Evolutionary conservation across 92 coral and sea anemone genomes (phyloP), one percentile per base, ranked within the genome.

Genomic region (Porites evermanni): DNA sequence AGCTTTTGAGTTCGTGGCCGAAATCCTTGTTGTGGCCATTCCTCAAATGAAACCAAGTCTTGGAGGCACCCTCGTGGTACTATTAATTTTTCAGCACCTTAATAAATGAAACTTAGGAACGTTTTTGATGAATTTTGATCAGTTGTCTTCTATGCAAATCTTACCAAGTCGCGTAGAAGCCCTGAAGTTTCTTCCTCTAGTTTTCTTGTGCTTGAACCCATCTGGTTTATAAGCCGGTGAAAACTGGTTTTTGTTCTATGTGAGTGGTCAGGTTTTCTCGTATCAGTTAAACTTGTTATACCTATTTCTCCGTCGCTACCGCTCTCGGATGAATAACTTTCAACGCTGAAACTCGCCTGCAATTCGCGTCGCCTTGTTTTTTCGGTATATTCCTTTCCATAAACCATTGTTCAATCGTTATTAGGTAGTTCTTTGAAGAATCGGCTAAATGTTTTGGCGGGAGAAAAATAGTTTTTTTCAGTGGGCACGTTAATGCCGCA

Each of bases 161-260:
- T 70, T 74, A 93, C 96, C 94, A 93, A 65, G 67, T 93, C 96
- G 71, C 70, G 92, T 32, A 93, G 84, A 51, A 93, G 79, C 6
- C 81, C 78, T 56, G 87, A 78, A 0, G 92, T 88, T 84, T 91
- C 94, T 81, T 93, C 89, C n/a, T 85, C 94, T 29, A 80, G 66
- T 71, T 85, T 91, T 80, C 90, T 91, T 73, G 96, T 91, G 72
- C 89, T 91, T 58, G 89, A 73, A 65, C 89, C 85, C 74, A 93
- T 88, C 13, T 93, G 92, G 70, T 80, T 74, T 74, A 84, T 80
- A 60, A 86, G 81, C 75, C 56, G 88, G 54, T 70, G 94, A 90
- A 84, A 91, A 59, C 29, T 26, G 29, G 81, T 74, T 78, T 77
- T 89, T 61, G 79, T 67, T 81, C 80, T 88, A 26, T 65, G 79